These are phyloP conservation scores for Listrodromus nycthemerus DNA, from an alignment of 2,888 invertebrate species.

Conservation along the genomic window DNA sequence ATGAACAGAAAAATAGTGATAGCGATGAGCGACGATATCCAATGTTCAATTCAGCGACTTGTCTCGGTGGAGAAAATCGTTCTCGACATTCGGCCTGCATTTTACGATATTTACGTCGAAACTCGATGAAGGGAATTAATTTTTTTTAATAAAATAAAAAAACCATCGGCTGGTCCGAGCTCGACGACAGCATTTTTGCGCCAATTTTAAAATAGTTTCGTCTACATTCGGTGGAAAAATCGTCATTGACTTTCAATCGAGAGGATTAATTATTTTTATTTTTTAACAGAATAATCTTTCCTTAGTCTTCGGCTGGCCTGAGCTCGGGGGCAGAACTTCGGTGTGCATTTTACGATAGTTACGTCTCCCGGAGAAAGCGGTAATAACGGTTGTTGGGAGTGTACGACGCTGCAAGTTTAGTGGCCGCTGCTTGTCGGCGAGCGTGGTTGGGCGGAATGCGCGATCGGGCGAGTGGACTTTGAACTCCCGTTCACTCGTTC, in stretches of 20 bases:
- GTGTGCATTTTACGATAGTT: slow-evolving; percentile 11
- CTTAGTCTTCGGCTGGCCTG: not conserved
- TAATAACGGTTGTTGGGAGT: slow-evolving; percentile 35
- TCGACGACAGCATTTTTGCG: not conserved
- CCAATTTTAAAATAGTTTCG: not conserved
- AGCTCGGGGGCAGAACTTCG: not conserved
- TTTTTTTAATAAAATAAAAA: too few species aligned
- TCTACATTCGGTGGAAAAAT: not conserved
- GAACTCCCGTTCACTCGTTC: slow-evolving; percentile 62
- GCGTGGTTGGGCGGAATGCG: slow-evolving; percentile 33
- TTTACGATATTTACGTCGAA: too few species aligned
- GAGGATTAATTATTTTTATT: not conserved
- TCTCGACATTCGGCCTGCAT: too few species aligned
- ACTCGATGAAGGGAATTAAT: too few species aligned
- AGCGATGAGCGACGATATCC: not conserved
- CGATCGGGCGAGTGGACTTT: slow-evolving; percentile 60
- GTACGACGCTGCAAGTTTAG: not conserved
- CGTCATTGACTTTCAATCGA: not conserved
- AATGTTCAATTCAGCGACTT: not conserved
- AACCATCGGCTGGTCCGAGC: not conserved
- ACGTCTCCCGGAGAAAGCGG: slow-evolving; percentile 34
- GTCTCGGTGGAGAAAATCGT: not conserved
- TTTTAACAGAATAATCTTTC: too few species aligned
- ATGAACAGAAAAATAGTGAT: too few species aligned
- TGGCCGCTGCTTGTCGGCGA: not conserved